Conservation (phyloP, 2,888 invertebrate species). For the Seira musarum region DNA sequence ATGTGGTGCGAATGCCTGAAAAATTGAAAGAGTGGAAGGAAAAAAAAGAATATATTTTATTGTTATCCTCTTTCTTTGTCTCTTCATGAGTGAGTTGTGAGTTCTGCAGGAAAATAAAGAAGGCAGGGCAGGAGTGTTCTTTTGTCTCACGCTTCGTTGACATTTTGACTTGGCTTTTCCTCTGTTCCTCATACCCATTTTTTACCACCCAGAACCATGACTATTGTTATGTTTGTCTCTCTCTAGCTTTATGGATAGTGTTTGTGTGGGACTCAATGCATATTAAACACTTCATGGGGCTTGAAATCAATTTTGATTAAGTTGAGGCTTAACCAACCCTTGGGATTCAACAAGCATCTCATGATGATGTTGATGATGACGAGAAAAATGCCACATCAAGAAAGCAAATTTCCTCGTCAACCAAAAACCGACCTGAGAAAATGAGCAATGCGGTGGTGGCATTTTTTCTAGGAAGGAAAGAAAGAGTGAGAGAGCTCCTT, state of each 20-base stretch:
- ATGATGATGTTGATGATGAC: not conserved
- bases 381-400: conserved; percentile 1
- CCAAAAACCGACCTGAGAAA: not conserved
- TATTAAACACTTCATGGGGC: conserved; percentile 46
- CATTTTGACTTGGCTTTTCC: conserved; percentile 18
- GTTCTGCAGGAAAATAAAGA: not conserved
- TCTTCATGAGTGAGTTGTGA: not conserved
- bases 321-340: conserved; percentile 19
- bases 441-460: not conserved
- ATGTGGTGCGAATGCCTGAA: conserved; percentile 15
- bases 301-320: conserved; percentile 54
- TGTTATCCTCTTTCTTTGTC: not conserved
- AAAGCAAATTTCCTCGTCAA: not conserved
- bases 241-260: not conserved
- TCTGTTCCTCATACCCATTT: not conserved
- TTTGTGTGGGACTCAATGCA: conserved; percentile 33
- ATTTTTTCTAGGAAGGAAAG: not conserved
- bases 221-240: not conserved
- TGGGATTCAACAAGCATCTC: conserved; percentile 25
- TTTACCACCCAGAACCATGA: not conserved
- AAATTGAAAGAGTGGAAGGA: conserved; percentile 13
- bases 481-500: not conserved
- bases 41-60: conserved; percentile 1
- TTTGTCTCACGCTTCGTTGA: conserved; percentile 52
- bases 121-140: conserved; percentile 3